These are phyloP conservation scores for Proterorhinus semilunaris DNA, from an alignment of 2,113 vertebrate genomes.

Conservation along the genomic window DNA sequence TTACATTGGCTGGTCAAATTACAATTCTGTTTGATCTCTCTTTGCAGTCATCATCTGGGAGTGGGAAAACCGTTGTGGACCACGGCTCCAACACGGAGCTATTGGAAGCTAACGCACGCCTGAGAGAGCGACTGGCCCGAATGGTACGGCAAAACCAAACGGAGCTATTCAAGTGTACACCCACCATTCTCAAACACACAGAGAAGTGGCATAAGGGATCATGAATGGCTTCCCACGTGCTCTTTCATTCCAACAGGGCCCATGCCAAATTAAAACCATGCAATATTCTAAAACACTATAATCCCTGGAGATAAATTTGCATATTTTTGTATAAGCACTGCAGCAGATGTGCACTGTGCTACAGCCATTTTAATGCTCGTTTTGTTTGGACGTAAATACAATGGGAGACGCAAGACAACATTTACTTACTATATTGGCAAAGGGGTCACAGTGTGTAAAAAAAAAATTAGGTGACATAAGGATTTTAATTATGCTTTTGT, in stretches of 20 bases:
- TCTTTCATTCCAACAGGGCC: constrained; percentile 32
- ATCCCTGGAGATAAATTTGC: constrained; percentile 38
- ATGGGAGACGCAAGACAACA: too few species aligned
- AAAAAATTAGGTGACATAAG: background rate
- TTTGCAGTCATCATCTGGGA: constrained; percentile 58
- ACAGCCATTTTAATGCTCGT: constrained; percentile 21
- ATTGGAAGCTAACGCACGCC: constrained; percentile 61
- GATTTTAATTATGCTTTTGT: background rate
- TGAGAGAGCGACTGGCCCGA: constrained; percentile 65
- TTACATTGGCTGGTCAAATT: background rate
- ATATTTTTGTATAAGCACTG: background rate
- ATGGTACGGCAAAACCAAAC: constrained; percentile 59
- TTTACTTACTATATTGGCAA: background rate
- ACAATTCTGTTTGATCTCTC: background rate
- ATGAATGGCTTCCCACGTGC: constrained; percentile 46
- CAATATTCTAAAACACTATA: constrained; percentile 29
- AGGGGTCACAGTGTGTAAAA: background rate
- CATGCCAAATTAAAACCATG: constrained; percentile 22
- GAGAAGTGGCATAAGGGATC: constrained; percentile 30
- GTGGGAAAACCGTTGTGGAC: constrained; percentile 62
- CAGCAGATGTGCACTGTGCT: background rate
- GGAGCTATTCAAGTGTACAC: constrained; percentile 9
- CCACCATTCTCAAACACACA: constrained; percentile 18
- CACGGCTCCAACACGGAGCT: constrained; percentile 43
- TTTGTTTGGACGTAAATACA: constrained; percentile 1